Percentiles rank a stretch among this genome's conserved stretches.
Conservation (phyloP, 2,113 vertebrate genomes). For the Australoheros scitulus region DNA sequence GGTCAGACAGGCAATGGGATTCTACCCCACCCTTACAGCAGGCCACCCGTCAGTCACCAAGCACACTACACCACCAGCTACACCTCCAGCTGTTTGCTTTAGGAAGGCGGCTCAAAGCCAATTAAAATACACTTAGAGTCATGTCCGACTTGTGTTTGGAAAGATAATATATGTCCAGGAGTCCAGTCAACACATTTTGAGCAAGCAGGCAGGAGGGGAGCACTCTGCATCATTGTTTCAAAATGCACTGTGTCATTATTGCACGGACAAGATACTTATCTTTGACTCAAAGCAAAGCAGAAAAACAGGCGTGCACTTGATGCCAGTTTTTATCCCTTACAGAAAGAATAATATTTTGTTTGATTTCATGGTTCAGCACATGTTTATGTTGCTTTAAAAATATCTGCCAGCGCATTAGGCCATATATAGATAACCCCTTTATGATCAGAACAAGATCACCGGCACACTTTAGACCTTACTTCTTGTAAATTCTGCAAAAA, state of each 20-base stretch:
- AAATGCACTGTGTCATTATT: constrained; percentile 36
- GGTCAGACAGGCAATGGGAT: constrained; percentile 76
- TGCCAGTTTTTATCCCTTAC: constrained; percentile 6
- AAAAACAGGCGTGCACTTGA: constrained; percentile 39
- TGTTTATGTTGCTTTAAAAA: constrained; percentile 46
- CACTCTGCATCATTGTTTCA: constrained; percentile 61
- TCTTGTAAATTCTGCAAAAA: background rate
- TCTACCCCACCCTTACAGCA: constrained; percentile 73
- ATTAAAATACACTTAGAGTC: constrained; percentile 88
- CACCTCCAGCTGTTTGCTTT: constrained; percentile 87
- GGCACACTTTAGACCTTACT: background rate
- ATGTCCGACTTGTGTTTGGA: constrained; percentile 85
- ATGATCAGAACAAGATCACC: constrained; percentile 11
- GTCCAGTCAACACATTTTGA: constrained; percentile 55
- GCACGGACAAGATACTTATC: constrained; percentile 69
- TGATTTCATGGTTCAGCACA: constrained; percentile 28
- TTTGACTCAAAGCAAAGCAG: constrained; percentile 16
- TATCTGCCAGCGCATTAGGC: constrained; percentile 8
- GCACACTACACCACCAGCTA: constrained; percentile 85
- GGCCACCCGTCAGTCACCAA: constrained; percentile 83
- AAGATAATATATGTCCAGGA: constrained; percentile 81
- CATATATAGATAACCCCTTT: constrained; percentile 13
- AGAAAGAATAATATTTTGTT: constrained; percentile 53
- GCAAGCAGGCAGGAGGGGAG: constrained; percentile 24
- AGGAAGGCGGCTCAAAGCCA: constrained; percentile 89